Percentiles rank a stretch among this genome's conserved stretches.
Conservation (phyloP, 2,113 vertebrate genomes). For the Salminus brasiliensis region DNA sequence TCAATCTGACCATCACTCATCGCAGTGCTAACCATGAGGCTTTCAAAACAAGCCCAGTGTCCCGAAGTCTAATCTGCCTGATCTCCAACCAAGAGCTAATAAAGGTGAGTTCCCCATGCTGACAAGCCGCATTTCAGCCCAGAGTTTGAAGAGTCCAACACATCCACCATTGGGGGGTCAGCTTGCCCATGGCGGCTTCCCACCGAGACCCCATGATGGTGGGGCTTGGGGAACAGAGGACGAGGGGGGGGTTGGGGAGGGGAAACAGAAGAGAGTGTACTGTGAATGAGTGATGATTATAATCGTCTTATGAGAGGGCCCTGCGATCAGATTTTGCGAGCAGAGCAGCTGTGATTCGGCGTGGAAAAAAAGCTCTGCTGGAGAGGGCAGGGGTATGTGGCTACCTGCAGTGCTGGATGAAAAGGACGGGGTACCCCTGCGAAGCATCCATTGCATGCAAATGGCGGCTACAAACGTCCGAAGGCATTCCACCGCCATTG, state of each 20-base stretch:
- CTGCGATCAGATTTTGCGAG: conserved; percentile 30
- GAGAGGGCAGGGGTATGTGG: conserved; percentile 66
- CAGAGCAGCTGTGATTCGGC: conserved; percentile 46
- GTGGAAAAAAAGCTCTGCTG: conserved; percentile 56
- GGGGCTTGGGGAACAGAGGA: conserved; percentile 66
- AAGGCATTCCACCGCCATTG: conserved; percentile 56
- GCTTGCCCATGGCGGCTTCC: conserved; percentile 88
- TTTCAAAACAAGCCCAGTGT: conserved; percentile 42
- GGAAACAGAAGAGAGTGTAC: conserved; percentile 48
- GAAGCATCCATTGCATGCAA: conserved; percentile 66
- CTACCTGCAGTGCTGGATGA: conserved; percentile 73
- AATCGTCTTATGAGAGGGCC: conserved; percentile 43
- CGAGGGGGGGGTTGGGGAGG: conserved; percentile 35
- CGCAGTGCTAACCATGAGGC: conserved; percentile 18
- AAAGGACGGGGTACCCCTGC: conserved; percentile 64
- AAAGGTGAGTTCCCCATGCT: conserved; percentile 65
- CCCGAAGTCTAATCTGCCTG: conserved; percentile 41
- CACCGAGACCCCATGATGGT: conserved; percentile 81
- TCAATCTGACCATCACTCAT: background rate
- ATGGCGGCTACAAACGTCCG: conserved; percentile 58
- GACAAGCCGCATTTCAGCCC: conserved; percentile 84
- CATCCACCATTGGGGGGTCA: conserved; percentile 86
- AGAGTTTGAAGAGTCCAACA: conserved; percentile 91
- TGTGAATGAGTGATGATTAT: conserved; percentile 55
- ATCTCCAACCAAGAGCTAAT: conserved; percentile 59